These are phyloP conservation scores for Amyelois transitella DNA, from an alignment of 1,140 invertebrate genomes.

Conservation along the genomic window DNA sequence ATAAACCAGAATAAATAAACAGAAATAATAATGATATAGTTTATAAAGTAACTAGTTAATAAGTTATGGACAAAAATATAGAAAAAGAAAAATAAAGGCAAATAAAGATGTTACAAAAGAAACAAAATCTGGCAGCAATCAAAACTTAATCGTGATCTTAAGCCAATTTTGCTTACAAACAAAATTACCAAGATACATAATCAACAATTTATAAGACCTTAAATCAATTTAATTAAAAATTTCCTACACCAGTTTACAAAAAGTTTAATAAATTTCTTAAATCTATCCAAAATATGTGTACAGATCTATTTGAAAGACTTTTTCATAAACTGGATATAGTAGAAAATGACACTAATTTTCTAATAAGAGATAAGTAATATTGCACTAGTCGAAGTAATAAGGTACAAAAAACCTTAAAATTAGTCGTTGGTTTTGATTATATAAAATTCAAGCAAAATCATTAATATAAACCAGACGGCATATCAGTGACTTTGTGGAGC, in stretches of 20 bases:
- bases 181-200: constrained; percentile 67
- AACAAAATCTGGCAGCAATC: constrained; percentile 19
- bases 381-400: constrained; percentile 59
- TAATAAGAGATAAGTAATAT: constrained; percentile 47
- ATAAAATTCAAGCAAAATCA: constrained; percentile 17
- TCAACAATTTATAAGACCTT: constrained; percentile 21
- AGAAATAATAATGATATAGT: too few species aligned
- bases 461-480: constrained; percentile 83
- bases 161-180: constrained; percentile 64
- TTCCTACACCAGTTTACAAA: background rate
- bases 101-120: constrained; percentile 4
- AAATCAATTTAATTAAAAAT: constrained; percentile 15
- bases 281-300: background rate
- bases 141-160: constrained; percentile 45
- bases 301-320: background rate
- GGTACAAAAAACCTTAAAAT: constrained; percentile 57
- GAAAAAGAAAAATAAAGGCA: constrained; percentile 1
- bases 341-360: constrained; percentile 16
- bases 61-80: background rate
- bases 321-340: background rate
- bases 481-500: constrained; percentile 79
- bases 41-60: too few species aligned
- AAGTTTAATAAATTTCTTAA: background rate
- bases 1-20: too few species aligned
- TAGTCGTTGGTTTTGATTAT: constrained; percentile 67